A percentile compares a stretch with the other conserved stretches of the same genome.
phyloP scores from a whole-genome alignment of 2,113 vertebrate genomes.

The Etia nguti region DNA sequence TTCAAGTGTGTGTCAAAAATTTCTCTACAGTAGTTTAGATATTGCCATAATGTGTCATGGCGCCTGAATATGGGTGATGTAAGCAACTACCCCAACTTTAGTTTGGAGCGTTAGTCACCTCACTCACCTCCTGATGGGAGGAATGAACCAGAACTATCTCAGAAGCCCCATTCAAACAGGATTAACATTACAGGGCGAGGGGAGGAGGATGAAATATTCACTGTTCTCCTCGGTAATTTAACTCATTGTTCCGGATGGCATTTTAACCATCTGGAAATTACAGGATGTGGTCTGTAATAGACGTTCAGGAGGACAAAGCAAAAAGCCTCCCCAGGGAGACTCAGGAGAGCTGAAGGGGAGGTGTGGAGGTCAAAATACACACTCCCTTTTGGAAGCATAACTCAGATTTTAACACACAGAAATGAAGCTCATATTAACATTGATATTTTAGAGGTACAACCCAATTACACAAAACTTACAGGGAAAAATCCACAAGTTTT shows the following conservation, averaged over 20 bases:
- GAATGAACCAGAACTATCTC: background rate
- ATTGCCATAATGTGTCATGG: constrained; percentile 12
- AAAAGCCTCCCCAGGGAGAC: background rate
- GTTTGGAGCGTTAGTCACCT: background rate
- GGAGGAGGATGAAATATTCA: background rate
- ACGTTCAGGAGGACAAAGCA: background rate
- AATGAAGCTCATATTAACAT: background rate
- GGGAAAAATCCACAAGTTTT: background rate
- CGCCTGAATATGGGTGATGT: background rate
- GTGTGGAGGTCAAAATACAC: background rate
- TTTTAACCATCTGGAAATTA: background rate
- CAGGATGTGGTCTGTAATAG: background rate
- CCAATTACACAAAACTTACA: background rate
- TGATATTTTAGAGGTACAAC: background rate
- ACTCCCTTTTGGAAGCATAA: background rate
- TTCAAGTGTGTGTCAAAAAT: background rate
- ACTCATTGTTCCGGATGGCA: background rate
- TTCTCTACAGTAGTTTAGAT: background rate
- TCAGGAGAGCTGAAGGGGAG: background rate
- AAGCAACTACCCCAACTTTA: background rate
- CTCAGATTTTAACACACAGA: background rate
- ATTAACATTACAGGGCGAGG: background rate
- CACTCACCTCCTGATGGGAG: background rate
- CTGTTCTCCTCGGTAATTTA: background rate
- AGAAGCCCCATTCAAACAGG: background rate